Evolutionary conservation across 2,888 invertebrate species (phyloP), one percentile per base, ranked within the genome.

Genomic region (Nephrocerus scutellatus): DNA sequence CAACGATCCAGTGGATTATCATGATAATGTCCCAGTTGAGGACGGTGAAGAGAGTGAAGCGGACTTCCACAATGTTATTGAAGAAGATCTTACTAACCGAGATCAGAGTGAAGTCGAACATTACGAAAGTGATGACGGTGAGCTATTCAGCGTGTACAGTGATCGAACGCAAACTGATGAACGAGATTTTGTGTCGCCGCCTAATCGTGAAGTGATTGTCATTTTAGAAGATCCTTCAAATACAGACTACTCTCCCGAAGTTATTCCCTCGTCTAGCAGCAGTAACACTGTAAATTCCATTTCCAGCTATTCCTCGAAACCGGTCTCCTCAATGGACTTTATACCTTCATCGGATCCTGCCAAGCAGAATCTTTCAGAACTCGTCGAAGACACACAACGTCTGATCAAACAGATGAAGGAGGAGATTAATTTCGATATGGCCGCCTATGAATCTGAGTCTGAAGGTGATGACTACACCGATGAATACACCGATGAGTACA

Each of bases 361-460:
- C 2, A 62, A 63, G 31, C 70, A 67, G 40, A 70, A 70, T 53
- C 54, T 70, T 6, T 65, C 63, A 3, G 76, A 77, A 45, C 70
- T 78, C 33, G 76, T 78, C 7, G 74, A 74, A 52, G 73, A 74
- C 41, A 78, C 78, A 1, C 77, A 78, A 57, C 71, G 70, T 40
- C 55, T 78, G 26, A 78, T 78, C 44, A 75, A 78, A 48, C 77
- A 77, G 63, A 78, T 78, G 78, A 76, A 74, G 56, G 75, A 76
- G 51, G 78, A 78, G 70, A 76, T 78, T 23, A 74, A 74, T 58
- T 72, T 71, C 18, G 75, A 75, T 53, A 76, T 78, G 51, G 75
- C 73, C 29, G 65, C 66, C 20, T 67, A 65, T 40, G 65, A 63
- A 30, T 67, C 66, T 2, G 56, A 57, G 30, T 56, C 59, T n/a